A percentile compares a stretch with the other conserved stretches of the same genome.
phyloP scores from a whole-genome alignment of 2,797 vertebrate species.

The Cephalopachus bancanus region DNA sequence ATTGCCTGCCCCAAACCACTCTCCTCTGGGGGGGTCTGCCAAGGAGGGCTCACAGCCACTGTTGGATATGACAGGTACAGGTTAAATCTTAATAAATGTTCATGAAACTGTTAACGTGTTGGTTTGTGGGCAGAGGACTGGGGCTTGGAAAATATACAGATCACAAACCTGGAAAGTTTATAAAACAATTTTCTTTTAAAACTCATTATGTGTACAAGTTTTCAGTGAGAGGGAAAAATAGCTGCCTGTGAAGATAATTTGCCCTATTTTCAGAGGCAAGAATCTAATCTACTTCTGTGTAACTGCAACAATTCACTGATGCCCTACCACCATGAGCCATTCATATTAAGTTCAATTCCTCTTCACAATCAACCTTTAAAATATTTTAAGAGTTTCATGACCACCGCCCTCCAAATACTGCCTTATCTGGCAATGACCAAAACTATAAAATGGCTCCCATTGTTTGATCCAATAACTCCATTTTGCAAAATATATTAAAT shows the following conservation, averaged over 20 bases:
- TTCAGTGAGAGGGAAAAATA: background rate
- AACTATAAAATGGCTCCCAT: constrained; percentile 31
- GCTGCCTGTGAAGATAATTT: background rate
- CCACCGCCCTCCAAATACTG: constrained; percentile 47
- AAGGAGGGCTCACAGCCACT: background rate
- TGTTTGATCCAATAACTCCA: constrained; percentile 58
- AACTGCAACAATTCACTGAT: background rate
- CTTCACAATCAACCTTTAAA: constrained; percentile 60
- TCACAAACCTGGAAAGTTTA: constrained; percentile 58
- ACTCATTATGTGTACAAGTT: constrained; percentile 33
- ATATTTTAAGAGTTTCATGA: constrained; percentile 52
- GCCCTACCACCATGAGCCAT: background rate
- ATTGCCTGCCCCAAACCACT: background rate
- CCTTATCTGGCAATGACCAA: constrained; percentile 21
- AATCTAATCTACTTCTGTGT: background rate
- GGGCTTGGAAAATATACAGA: constrained; percentile 52
- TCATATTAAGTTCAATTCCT: constrained; percentile 30
- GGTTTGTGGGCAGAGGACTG: constrained; percentile 48
- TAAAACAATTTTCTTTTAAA: constrained; percentile 42
- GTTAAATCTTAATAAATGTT: constrained; percentile 1
- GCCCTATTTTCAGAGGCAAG: constrained; percentile 25
- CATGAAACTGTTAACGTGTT: constrained; percentile 3
- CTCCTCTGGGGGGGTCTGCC: background rate
- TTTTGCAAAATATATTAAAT: constrained; percentile 32
- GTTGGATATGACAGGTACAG: background rate